Conservation (phyloP, 2,888 invertebrate species). For the Drosophila prostipennis region DNA sequence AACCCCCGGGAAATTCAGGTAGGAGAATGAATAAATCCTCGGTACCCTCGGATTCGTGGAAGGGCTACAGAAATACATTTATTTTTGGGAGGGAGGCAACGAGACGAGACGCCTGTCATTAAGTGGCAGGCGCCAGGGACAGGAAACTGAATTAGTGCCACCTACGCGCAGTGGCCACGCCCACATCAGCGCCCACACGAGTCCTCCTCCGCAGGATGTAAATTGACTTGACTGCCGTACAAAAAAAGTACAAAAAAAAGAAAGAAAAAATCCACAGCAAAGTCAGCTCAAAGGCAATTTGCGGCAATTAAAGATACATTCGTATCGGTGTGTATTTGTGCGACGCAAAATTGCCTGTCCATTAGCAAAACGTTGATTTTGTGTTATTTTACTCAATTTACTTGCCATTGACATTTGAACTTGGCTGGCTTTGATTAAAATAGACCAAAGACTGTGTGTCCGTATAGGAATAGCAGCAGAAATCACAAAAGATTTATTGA, state of each 20-base stretch:
- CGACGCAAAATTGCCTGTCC: slow-evolving; percentile 63
- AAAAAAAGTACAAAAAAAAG: slow-evolving; percentile 2
- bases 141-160: slow-evolving; percentile 47
- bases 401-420: slow-evolving; percentile 79
- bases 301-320: slow-evolving; percentile 67
- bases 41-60: slow-evolving; percentile 22
- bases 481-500: slow-evolving; percentile 35
- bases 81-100: slow-evolving; percentile 8
- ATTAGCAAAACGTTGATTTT: slow-evolving; percentile 62
- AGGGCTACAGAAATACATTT: slow-evolving; percentile 14
- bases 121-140: slow-evolving; percentile 45
- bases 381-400: slow-evolving; percentile 59
- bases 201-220: slow-evolving; percentile 41
- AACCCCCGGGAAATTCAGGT: slow-evolving; percentile 44
- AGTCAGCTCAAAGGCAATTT: slow-evolving; percentile 60
- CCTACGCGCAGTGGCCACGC: slow-evolving; percentile 25
- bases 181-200: slow-evolving; percentile 6
- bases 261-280: slow-evolving; percentile 36
- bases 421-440: slow-evolving; percentile 53
- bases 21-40: slow-evolving; percentile 18
- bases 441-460: slow-evolving; percentile 35
- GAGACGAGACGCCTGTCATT: slow-evolving; percentile 42
- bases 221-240: slow-evolving; percentile 32
- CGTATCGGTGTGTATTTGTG: slow-evolving; percentile 27
- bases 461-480: slow-evolving; percentile 3